phyloP scores from a whole-genome alignment of 64 coral and sea anemone species.

The Dendronephthya gigantea region DNA sequence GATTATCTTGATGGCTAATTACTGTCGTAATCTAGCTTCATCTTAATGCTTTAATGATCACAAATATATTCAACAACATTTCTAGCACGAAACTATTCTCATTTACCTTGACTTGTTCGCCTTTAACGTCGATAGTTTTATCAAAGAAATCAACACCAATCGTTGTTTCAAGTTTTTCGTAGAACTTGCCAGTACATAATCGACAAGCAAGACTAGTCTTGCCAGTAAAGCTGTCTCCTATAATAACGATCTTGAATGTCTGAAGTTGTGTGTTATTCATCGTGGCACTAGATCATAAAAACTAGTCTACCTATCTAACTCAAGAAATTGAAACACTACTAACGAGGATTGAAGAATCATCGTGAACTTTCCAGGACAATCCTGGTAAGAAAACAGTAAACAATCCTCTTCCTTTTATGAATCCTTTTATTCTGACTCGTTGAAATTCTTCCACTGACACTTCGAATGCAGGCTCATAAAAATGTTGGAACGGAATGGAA shows the following conservation, averaged over 20 bases:
- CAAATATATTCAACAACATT: too few relatives aligned
- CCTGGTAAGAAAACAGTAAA: too few relatives aligned
- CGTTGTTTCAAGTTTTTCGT: slow-evolving; percentile 2
- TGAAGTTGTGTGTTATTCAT: neutral
- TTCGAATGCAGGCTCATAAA: too few relatives aligned
- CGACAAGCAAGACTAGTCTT: neutral
- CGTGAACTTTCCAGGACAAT: neutral
- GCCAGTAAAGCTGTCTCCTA: slow-evolving; percentile 9
- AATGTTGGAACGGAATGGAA: too few relatives aligned
- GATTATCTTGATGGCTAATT: too few relatives aligned
- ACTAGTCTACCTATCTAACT: neutral
- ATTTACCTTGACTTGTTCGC: neutral
- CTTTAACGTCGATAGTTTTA: neutral
- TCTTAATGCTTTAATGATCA: too few relatives aligned
- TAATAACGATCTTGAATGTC: neutral
- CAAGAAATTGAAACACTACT: neutral
- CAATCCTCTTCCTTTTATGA: too few relatives aligned
- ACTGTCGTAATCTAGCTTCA: too few relatives aligned
- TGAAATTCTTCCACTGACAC: too few relatives aligned
- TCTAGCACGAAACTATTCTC: too few relatives aligned
- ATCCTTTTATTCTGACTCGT: too few relatives aligned
- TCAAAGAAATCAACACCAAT: slow-evolving; percentile 20
- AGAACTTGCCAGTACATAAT: neutral
- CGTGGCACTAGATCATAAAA: neutral
- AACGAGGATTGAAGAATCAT: neutral